Evolutionary conservation across 2,797 vertebrate species (phyloP).

Genomic region (Dryobates pubescens): DNA sequence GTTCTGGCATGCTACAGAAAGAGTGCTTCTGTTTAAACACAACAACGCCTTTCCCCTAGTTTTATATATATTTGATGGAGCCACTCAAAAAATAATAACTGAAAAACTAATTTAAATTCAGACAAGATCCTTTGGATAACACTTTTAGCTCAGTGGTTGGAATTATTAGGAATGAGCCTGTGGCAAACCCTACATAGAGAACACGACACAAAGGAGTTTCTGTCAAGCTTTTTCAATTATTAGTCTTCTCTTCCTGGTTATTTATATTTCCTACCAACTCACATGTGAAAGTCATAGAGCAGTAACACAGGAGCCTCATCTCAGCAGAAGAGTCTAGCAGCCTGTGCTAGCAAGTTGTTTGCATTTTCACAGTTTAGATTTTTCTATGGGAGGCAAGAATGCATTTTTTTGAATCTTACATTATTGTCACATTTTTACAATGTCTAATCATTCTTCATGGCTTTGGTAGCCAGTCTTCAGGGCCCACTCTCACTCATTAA

Average conservation of each 20-base stretch:
- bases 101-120: constrained; percentile 26
- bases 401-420: background rate
- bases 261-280: constrained; percentile 36
- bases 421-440: background rate
- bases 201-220: constrained; percentile 1
- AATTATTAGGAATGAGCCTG: constrained; percentile 22
- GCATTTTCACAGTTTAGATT: background rate
- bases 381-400: background rate
- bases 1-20: constrained; percentile 9
- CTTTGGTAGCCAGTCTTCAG: background rate
- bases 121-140: background rate
- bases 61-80: constrained; percentile 43
- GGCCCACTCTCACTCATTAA: constrained; percentile 22
- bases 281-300: background rate
- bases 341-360: background rate
- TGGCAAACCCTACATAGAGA: constrained; percentile 29
- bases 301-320: background rate
- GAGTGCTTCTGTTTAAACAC: constrained; percentile 24
- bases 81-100: constrained; percentile 25
- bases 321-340: background rate
- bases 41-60: constrained; percentile 9
- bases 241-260: constrained; percentile 34
- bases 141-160: background rate
- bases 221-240: constrained; percentile 43
- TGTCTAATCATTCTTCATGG: background rate